Base-by-base conservation (phyloP, 2,888 invertebrate genomes). In the Leptopterna dolabrata region DNA sequence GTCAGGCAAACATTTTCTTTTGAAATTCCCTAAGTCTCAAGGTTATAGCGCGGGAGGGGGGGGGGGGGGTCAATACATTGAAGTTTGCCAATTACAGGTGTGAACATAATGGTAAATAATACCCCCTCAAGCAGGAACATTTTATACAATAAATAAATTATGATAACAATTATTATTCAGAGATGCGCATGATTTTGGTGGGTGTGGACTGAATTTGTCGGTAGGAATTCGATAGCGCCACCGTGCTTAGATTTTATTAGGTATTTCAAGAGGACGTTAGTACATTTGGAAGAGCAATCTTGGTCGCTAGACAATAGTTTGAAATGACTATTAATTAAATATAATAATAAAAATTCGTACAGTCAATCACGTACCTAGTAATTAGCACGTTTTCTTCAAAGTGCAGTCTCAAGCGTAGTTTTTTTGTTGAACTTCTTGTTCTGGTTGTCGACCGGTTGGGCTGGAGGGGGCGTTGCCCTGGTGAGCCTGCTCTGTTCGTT, bases 401-500 rank as follows among this genome's bases (percentile, higher is more conserved):
- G 88, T 70, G 90, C 89, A 73, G 90, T 90, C 88, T 90, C 90
- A 51, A 90, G 82, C 29, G 89, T 89, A 27, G 89, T 87, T 87
- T 89, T 88, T 70, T 89, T 89, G 43, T 89, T 81, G 83, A 89
- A 89, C 47, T 85, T 87, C 87, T 89, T 90, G 81, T 88, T 89
- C 41, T 88, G 89, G 29, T 88, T 86, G 70, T 88, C 89, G 41
- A 89, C 90, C 80, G 89, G 87, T 76, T 73, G 76, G 47, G 30
- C 24, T 29, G 82, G 85, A n/a, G 30, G 29, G 14, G 45, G 55
- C 11, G 55, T 45, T 16, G 30, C 1, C 30, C 43, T 84, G 29
- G n/a, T 9, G 43, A 27, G 63, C 1, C 83, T 14, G 87, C 87
- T 83, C 13, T 29, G 41, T 87, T 88, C 55, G 87, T 88, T 86